Evolutionary conservation across 2,797 vertebrate genomes (phyloP).

Genomic region (Cynodonichthys magdalenae): DNA sequence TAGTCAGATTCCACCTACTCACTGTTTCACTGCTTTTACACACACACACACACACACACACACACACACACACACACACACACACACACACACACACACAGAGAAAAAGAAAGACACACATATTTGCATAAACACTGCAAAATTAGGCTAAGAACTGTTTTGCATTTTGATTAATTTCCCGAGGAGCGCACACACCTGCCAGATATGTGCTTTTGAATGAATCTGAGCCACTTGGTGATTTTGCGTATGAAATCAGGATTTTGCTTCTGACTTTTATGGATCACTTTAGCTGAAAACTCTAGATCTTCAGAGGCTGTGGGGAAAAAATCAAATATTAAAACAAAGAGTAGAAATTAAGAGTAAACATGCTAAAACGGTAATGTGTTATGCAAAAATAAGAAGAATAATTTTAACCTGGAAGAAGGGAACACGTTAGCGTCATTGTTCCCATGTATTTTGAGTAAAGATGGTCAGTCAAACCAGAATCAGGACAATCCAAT

Average conservation of each 20-base stretch:
- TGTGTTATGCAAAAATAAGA: too few species aligned
- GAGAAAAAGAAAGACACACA: neutral
- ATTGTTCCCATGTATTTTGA: too few species aligned
- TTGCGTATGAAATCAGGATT: conserved; percentile 10
- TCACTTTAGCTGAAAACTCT: neutral
- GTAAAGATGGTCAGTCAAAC: too few species aligned
- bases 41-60: conserved; percentile 1
- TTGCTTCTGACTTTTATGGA: conserved; percentile 5
- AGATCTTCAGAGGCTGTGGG: neutral
- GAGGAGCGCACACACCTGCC: conserved; percentile 40
- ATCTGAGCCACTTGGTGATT: conserved; percentile 11
- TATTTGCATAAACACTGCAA: conserved; percentile 79
- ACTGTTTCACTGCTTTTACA: conserved; percentile 32
- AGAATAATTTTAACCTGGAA: too few species aligned
- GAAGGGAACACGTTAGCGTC: too few species aligned
- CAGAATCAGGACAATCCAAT: too few species aligned
- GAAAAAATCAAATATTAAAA: neutral
- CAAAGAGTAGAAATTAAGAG: neutral
- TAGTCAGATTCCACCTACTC: conserved; percentile 56
- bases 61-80: conserved; percentile 13
- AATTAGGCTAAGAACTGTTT: conserved; percentile 73
- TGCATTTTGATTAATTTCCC: conserved; percentile 77
- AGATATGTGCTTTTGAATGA: conserved; percentile 25
- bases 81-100: neutral
- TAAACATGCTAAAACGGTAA: neutral